Percentiles rank a stretch among this genome's conserved stretches.
These are phyloP conservation scores for Ophion costatus DNA, from an alignment of 2,888 invertebrate genomes.

Conservation along the genomic window DNA sequence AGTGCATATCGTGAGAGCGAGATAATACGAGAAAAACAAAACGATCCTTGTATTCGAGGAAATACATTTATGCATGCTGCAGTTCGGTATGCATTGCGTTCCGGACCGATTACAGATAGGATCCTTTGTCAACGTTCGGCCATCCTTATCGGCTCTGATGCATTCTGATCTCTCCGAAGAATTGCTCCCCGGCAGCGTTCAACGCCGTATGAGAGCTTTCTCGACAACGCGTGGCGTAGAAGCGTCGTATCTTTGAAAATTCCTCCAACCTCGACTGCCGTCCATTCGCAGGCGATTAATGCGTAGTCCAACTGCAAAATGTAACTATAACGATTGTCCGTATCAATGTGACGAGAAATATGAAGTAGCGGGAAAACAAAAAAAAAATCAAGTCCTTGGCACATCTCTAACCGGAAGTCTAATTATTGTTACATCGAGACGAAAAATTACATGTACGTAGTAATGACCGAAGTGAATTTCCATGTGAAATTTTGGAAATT, in stretches of 20 bases:
- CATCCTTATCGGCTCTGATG: constrained; percentile 75
- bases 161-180: constrained; percentile 75
- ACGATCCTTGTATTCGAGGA: constrained; percentile 56
- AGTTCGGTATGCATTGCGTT: constrained; percentile 75
- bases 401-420: too few species aligned
- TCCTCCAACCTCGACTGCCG: constrained; percentile 17
- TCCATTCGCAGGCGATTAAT: constrained; percentile 33
- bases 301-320: constrained; percentile 41
- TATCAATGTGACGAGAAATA: constrained; percentile 37
- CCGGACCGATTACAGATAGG: constrained; percentile 78
- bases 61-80: constrained; percentile 79
- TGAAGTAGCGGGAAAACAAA: background rate
- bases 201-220: constrained; percentile 30
- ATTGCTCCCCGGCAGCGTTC: constrained; percentile 45
- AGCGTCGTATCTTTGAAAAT: constrained; percentile 52
- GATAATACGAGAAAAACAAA: constrained; percentile 13
- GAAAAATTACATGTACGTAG: too few species aligned
- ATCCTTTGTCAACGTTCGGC: constrained; percentile 78
- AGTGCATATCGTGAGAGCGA: constrained; percentile 18
- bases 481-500: too few species aligned
- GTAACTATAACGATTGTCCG: constrained; percentile 8
- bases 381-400: too few species aligned
- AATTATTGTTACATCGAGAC: too few species aligned
- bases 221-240: constrained; percentile 17
- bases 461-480: too few species aligned